Evolutionary conservation across 2,888 invertebrate species (phyloP).

Genomic region (Calliphora vomitoria): DNA sequence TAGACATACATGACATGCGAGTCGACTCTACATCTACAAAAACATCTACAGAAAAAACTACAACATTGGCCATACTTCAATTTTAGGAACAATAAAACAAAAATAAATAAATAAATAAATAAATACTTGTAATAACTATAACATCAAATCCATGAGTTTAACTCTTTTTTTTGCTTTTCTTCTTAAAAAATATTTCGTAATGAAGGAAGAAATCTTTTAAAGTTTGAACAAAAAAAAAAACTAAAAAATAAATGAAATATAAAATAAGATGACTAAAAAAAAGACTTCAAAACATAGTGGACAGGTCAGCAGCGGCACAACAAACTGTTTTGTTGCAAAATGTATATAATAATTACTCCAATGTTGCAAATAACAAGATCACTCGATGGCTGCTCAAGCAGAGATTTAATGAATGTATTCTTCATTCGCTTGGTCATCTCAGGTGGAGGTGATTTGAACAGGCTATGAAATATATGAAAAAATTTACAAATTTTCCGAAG

Average conservation of each 20-base stretch:
- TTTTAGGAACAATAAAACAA: neutral
- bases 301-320: conserved; percentile 43
- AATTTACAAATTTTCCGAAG: too few species aligned
- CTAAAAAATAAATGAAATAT: too few species aligned
- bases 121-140: conserved; percentile 53
- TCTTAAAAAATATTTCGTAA: neutral
- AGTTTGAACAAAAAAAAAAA: neutral
- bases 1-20: conserved; percentile 22
- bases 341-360: conserved; percentile 79
- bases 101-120: neutral
- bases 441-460: too few species aligned
- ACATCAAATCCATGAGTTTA: conserved; percentile 53
- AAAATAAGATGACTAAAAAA: neutral
- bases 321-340: neutral
- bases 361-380: conserved; percentile 76
- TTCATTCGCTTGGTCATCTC: neutral
- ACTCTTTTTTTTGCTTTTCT: conserved; percentile 6
- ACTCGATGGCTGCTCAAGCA: conserved; percentile 48
- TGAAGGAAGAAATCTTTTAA: neutral
- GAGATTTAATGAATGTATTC: neutral
- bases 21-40: neutral
- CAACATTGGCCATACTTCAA: neutral
- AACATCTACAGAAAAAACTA: neutral
- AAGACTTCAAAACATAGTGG: conserved; percentile 78
- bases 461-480: too few species aligned